Evolutionary conservation across 2,797 vertebrate species (phyloP).

Genomic region (Amniataba percoides): DNA sequence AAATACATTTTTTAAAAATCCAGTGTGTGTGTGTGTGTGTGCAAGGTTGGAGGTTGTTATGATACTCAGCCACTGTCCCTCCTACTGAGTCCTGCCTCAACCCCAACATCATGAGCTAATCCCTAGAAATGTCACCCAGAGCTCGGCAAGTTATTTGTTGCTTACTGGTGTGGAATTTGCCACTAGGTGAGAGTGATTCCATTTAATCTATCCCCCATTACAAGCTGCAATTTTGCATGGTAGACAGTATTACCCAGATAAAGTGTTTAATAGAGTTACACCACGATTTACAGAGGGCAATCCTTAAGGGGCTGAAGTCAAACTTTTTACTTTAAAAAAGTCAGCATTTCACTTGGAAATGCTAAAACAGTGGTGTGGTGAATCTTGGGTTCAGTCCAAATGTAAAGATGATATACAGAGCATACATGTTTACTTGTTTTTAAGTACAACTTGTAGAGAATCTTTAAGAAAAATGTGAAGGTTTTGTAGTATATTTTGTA

Average conservation of each 20-base stretch:
- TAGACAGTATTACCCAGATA: conserved; percentile 74
- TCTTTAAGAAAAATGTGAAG: too few relatives aligned
- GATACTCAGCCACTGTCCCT: conserved; percentile 63
- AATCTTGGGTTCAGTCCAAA: conserved; percentile 1
- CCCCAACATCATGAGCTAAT: conserved; percentile 74
- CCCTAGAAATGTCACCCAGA: conserved; percentile 78
- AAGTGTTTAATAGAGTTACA: conserved; percentile 71
- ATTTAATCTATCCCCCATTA: conserved; percentile 80
- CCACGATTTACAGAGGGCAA: conserved; percentile 61
- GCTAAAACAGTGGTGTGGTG: neutral
- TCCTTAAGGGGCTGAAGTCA: conserved; percentile 58
- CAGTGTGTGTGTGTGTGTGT: conserved; percentile 7
- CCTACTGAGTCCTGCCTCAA: conserved; percentile 69
- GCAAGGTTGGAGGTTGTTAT: conserved; percentile 33
- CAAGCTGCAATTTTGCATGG: conserved; percentile 79
- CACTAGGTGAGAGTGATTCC: conserved; percentile 80
- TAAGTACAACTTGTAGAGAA: too few relatives aligned
- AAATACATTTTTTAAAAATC: conserved; percentile 6
- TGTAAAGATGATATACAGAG: neutral
- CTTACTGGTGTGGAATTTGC: conserved; percentile 82
- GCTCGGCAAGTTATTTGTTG: conserved; percentile 79
- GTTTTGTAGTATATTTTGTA: too few relatives aligned
- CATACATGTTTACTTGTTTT: too few relatives aligned
- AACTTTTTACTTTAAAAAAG: conserved; percentile 62
- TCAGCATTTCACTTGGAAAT: conserved; percentile 49